Evolutionary conservation across 2,113 vertebrate genomes (phyloP), one percentile per base, ranked within the genome.

Genomic region (Sciurus niger): DNA sequence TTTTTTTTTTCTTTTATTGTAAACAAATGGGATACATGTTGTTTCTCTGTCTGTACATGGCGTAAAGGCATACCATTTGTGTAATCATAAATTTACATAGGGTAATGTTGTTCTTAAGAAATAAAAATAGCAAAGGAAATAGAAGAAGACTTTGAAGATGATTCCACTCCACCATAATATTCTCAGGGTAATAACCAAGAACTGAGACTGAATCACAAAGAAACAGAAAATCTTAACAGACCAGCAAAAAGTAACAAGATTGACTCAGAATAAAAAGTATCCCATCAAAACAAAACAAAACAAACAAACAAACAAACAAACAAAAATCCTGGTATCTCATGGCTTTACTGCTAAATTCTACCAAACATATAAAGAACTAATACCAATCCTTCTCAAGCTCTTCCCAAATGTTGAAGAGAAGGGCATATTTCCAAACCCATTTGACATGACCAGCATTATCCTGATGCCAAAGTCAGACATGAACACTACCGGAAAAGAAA

Each of bases 111-210:
- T n/a, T n/a, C 25, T 72, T 85, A 55, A 25, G 34, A 94, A 89
- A 78, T 5, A 30, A 92, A 65, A 84, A 63, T 25, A 84, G 37
- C 25, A 43, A 78, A 63, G 60, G 24, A 89, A 84, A 24, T 5
- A 89, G 17, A 89, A 60, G 9, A 79, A 60, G 6, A 72, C 10
- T 67, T 76, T 78, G 53, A 58, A 90, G 40, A 92, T 77, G 18
- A 63, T 9, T 48, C 9, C 24, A 63, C 2, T 48, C 24, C 9
- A 63, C 4, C 24, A 2, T 78, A 90, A 8, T 63, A 40, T 48
- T 88, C 82, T 97, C 77, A 83, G 53, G 94, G 68, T 86, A 84
- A 89, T 53, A 68, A 93, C 37, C 22, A 67, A 88, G 40, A 68
- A 53, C 3, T 25, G 79, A 68, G 17, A 67, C 18, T 6, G 8